Percentiles rank a stretch among this genome's conserved stretches.
phyloP scores from a whole-genome alignment of 2,888 invertebrate species.

The Rhagium mordax region DNA sequence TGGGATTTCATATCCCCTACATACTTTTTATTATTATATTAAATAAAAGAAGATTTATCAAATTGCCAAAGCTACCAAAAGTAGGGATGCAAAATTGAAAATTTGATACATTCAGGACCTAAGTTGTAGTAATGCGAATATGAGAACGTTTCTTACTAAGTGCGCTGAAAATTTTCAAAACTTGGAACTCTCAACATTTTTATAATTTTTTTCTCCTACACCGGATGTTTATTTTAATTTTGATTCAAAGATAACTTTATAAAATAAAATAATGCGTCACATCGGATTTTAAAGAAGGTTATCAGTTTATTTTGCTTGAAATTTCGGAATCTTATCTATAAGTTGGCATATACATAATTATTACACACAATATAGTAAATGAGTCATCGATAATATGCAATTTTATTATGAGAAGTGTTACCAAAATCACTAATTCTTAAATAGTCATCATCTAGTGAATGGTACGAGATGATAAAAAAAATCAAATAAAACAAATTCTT shows the following conservation, averaged over 20 bases:
- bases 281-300: neutral
- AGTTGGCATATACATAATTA: neutral
- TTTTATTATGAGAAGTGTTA: neutral
- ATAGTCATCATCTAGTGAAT: neutral
- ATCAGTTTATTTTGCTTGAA: neutral
- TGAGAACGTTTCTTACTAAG: too few relatives aligned
- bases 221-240: neutral
- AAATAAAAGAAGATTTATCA: too few relatives aligned
- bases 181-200: too few relatives aligned
- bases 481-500: neutral
- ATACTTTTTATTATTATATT: too few relatives aligned
- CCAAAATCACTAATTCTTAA: neutral
- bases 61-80: too few relatives aligned
- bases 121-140: too few relatives aligned
- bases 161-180: too few relatives aligned
- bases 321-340: neutral
- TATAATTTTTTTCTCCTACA: neutral
- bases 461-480: neutral
- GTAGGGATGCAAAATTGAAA: too few relatives aligned
- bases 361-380: neutral
- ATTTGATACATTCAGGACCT: too few relatives aligned
- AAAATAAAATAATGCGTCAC: neutral
- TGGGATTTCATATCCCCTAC: too few relatives aligned
- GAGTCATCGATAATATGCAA: conserved; percentile 13
- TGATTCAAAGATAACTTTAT: neutral